Evolutionary conservation across 2,888 invertebrate genomes (phyloP).

Genomic region (Agrochola lychnidis): DNA sequence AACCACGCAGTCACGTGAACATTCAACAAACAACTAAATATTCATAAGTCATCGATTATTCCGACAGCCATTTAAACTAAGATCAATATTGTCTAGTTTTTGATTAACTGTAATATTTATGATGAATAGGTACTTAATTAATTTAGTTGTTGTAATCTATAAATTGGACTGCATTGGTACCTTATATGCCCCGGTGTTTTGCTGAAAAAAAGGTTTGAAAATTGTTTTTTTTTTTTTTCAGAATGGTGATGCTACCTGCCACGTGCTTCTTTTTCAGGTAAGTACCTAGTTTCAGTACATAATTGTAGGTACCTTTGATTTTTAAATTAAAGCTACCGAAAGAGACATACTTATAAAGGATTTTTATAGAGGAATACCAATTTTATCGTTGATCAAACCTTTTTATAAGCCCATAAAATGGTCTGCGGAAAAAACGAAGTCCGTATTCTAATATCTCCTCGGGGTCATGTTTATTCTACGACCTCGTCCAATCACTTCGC

Average conservation of each 20-base stretch:
- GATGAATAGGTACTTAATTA: background rate
- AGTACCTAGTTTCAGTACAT: too few species aligned
- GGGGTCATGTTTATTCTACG: background rate
- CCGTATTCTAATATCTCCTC: background rate
- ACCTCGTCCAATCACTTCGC: constrained; percentile 5
- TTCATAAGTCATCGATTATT: constrained; percentile 23
- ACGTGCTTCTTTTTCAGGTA: background rate
- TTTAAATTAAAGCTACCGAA: background rate
- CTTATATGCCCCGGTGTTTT: background rate
- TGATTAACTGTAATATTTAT: background rate
- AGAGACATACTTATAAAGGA: too few species aligned
- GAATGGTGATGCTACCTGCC: background rate
- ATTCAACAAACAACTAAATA: constrained; percentile 3
- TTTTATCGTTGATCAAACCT: background rate
- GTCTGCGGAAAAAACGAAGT: background rate
- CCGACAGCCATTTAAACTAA: background rate
- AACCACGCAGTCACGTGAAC: constrained; percentile 15
- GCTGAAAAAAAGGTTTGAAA: too few species aligned
- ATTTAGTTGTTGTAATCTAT: background rate
- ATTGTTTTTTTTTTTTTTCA: background rate
- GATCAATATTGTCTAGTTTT: background rate
- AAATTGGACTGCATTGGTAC: background rate
- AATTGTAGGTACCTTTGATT: background rate
- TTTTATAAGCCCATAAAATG: too few species aligned
- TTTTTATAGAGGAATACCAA: background rate